Conservation (phyloP, 2,888 invertebrate species). For the Mythimna loreyi region DNA sequence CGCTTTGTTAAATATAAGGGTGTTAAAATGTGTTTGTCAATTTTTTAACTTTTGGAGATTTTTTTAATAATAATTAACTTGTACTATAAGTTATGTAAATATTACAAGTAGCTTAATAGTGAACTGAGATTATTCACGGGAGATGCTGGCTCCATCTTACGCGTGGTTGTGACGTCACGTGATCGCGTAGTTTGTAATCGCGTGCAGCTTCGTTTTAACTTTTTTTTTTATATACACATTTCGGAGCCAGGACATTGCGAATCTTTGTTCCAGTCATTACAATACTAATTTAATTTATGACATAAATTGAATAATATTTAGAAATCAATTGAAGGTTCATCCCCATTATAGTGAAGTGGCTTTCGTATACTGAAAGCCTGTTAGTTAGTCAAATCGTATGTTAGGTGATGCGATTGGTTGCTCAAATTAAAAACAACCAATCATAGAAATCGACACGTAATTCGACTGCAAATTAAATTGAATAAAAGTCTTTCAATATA, state of each 20-base stretch:
- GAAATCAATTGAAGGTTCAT: conserved; percentile 24
- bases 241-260: conserved; percentile 54
- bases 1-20: conserved; percentile 90
- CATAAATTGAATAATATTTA: conserved; percentile 16
- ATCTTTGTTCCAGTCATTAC: conserved; percentile 57
- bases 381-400: conserved; percentile 1
- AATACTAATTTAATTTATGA: conserved; percentile 37
- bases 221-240: conserved; percentile 20
- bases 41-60: conserved; percentile 88
- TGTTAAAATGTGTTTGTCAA: conserved; percentile 89
- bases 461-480: conserved; percentile 8
- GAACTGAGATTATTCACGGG: conserved; percentile 82
- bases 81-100: conserved; percentile 83
- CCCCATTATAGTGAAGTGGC: background rate
- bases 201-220: conserved; percentile 41
- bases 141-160: conserved; percentile 67
- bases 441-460: background rate
- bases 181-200: conserved; percentile 35
- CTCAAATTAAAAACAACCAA: background rate
- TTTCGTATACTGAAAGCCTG: background rate
- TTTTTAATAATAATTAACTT: conserved; percentile 77
- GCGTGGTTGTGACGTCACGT: conserved; percentile 76
- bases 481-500: background rate
- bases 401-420: conserved; percentile 2
- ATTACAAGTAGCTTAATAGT: conserved; percentile 74